Evolutionary conservation across 2,797 vertebrate species (phyloP).

Genomic region (Fringilla coelebs): DNA sequence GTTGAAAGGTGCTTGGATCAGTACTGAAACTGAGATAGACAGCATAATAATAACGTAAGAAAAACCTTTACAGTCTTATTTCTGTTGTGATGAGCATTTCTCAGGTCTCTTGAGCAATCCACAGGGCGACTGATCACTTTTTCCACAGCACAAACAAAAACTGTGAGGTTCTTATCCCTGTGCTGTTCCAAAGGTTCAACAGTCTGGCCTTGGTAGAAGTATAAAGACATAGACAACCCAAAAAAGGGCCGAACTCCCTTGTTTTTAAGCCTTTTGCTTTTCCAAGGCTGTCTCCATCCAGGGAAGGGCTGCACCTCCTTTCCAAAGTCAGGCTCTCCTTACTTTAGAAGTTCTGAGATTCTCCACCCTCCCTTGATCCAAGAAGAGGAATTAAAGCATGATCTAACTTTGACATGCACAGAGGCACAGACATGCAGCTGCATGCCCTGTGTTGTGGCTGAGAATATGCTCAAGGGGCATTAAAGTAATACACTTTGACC

Average conservation of each 20-base stretch:
- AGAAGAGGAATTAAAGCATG: background rate
- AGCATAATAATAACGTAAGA: background rate
- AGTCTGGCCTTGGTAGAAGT: background rate
- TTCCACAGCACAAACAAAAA: background rate
- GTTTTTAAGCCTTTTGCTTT: background rate
- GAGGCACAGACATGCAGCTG: background rate
- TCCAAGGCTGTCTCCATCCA: background rate
- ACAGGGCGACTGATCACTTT: no score
- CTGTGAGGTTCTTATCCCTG: background rate
- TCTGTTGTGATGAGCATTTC: background rate
- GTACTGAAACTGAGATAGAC: background rate
- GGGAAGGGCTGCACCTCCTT: background rate
- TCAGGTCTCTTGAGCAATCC: background rate
- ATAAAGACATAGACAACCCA: background rate
- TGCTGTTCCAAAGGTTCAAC: background rate
- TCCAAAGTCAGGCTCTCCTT: background rate
- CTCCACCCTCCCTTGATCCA: background rate
- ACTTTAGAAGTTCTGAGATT: background rate
- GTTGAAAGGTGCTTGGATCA: background rate
- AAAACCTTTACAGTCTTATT: background rate
- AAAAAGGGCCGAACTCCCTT: background rate
- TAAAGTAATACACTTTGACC: accelerated
- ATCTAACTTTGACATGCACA: background rate
- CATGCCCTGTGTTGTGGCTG: background rate
- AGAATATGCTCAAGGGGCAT: background rate